These are phyloP conservation scores for Pollenia griseotomentosa DNA, from an alignment of 2,888 invertebrate species.

Conservation along the genomic window DNA sequence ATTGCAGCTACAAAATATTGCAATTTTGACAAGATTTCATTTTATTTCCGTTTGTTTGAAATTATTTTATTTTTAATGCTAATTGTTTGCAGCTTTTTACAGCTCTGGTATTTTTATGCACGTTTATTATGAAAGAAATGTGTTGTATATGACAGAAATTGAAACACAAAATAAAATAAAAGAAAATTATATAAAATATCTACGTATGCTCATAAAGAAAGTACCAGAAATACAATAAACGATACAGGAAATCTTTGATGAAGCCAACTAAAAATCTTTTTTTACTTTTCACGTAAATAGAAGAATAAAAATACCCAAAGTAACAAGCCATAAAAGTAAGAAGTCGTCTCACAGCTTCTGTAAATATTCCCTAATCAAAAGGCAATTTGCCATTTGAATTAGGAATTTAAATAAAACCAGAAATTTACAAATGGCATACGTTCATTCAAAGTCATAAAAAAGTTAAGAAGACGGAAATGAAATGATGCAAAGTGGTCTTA, in stretches of 20 bases:
- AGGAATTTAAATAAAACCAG: neutral
- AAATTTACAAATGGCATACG: too few species aligned
- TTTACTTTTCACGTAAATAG: neutral
- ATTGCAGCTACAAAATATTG: too few species aligned
- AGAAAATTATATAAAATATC: neutral
- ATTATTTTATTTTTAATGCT: too few species aligned
- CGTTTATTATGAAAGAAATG: too few species aligned
- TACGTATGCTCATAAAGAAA: neutral
- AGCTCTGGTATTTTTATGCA: too few species aligned
- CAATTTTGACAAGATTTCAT: too few species aligned
- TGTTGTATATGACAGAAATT: neutral
- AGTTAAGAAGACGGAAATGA: slow-evolving; percentile 24
- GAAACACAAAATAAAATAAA: slow-evolving; percentile 7
- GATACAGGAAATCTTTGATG: neutral
- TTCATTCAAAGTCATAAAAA: too few species aligned
- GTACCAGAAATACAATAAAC: neutral
- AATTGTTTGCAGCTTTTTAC: too few species aligned
- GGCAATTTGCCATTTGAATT: neutral
- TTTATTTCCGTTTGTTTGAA: too few species aligned
- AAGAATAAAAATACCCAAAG: neutral
- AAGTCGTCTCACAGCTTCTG: neutral
- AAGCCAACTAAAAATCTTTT: neutral
- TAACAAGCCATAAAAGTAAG: slow-evolving; percentile 12
- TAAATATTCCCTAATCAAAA: neutral
- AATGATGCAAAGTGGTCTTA: slow-evolving; percentile 1